Conservation (phyloP, 2,888 invertebrate species). For the Drosophila greeni region DNA sequence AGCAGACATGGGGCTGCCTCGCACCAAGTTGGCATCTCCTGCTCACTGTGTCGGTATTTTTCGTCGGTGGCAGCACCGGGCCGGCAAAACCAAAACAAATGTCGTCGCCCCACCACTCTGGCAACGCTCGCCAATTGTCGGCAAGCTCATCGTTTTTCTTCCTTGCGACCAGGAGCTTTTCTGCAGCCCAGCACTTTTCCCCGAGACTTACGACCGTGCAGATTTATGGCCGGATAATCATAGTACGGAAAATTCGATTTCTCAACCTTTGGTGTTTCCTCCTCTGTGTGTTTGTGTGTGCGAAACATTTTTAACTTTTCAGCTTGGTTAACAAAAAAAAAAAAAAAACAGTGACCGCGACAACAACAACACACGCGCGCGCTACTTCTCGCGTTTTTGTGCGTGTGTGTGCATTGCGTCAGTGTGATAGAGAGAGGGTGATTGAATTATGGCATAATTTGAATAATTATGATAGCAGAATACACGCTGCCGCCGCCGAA, state of each 20-base stretch:
- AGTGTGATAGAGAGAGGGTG: slow-evolving; percentile 40
- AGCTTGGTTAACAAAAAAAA: slow-evolving; percentile 35
- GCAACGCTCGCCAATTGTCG: slow-evolving; percentile 7
- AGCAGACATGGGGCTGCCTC: neutral
- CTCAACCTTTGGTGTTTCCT: slow-evolving; percentile 21
- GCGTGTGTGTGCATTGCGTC: slow-evolving; percentile 22
- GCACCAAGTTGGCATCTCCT: neutral
- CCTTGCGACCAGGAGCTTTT: slow-evolving; percentile 58
- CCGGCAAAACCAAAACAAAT: slow-evolving; percentile 22
- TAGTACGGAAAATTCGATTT: slow-evolving; percentile 60
- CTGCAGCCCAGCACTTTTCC: slow-evolving; percentile 59
- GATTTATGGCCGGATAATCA: slow-evolving; percentile 44
- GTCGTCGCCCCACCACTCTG: neutral
- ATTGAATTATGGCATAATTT: slow-evolving; percentile 60
- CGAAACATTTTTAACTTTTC: slow-evolving; percentile 33
- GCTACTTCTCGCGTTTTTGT: slow-evolving; percentile 30
- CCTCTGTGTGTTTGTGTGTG: slow-evolving; percentile 11
- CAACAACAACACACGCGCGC: slow-evolving; percentile 39
- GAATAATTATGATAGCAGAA: slow-evolving; percentile 59
- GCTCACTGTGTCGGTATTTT: neutral
- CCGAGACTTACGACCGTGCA: slow-evolving; percentile 57
- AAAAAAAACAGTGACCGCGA: neutral
- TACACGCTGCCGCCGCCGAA: slow-evolving; percentile 51
- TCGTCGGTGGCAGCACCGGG: neutral
- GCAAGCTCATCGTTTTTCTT: slow-evolving; percentile 24